Evolutionary conservation across 2,888 invertebrate genomes (phyloP), one percentile per base, ranked within the genome.

Genomic region (Coelinius sp.): DNA sequence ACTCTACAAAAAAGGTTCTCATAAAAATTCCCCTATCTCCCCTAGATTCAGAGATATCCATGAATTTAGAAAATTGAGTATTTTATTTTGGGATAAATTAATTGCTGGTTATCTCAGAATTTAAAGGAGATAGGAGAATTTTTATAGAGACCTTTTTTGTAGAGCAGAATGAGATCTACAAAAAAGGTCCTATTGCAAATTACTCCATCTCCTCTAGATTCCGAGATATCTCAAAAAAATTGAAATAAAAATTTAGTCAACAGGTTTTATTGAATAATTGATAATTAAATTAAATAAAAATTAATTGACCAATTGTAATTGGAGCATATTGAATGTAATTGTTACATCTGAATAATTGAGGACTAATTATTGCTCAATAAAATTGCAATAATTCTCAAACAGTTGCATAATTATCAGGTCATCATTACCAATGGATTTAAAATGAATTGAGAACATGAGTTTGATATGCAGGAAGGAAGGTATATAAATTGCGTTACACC

Each of bases 401-500:
- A 56, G 14, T 59, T 59, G 20, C 59, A 27, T 59, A 59, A 59
- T 35, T 59, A 31, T 35, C 59, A 59, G 59, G 59, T 59, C 59
- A 49, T 2, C 49, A 22, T 49, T 49, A 49, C 22, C 49, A 22
- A 59, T 2, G 17, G 59, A 59, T 59, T 59, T 59, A 59, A 59
- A 59, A 59, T 10, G 31, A 59, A 59, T 20, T 59, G 59, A 59
- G 59, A 59, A 20, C 59, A 35, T 49, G 31, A 31, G 59, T 59
- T n/a, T 35, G 35, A 17, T 14, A 59, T 35, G 31, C 59, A 59
- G 59, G 59, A 59, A 59, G 59, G 59, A 31, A 56, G 56, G 59
- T 35, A 35, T 2, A 10, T 3, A 53, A 63, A 53, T 66, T 71
- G 17, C 44, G 46, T 31, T 67, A 27, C 59, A 71, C 68, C 68